Evolutionary conservation across 2,888 invertebrate genomes (phyloP), one percentile per base, ranked within the genome.

Genomic region (Cephalotes varians): DNA sequence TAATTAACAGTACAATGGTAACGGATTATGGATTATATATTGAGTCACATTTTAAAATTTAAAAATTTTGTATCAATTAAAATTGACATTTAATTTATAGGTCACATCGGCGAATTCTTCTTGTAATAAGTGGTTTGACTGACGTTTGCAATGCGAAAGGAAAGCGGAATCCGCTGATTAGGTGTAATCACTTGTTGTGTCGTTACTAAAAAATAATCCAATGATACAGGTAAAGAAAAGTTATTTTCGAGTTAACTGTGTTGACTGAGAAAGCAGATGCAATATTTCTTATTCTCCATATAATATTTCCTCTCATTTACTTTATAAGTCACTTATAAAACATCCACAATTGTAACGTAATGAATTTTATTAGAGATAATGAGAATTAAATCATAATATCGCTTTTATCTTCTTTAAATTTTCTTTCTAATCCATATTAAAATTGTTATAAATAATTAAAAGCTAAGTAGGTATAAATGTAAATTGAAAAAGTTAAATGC

Each of bases 91-190:
- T 25, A 1, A 62, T 21, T 77, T 77, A 25, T 69, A 69, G 77
- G 77, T 77, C 56, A 56, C 44, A 34, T 21, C 15, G 31, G 9
- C 44, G 4, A 69, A 56, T 67, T 67, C 31, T 21, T 31, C 21
- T 54, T 31, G n/a, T 21, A 18, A 10, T 47, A 44, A 56, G 25
- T 77, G 21, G n/a, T 77, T 56, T 56, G 21, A 67, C 44, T 31
- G 44, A 56, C 21, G 67, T 56, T 44, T 21, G 28, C 34, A 34
- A 7, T 40, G 10, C 25, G 69, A 77, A 77, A 77, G 34, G 31
- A 44, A 67, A 47, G 31, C 2, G 67, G 77, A 77, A 77, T 77
- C 18, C 15, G 77, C 77, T 77, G 67, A 77, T 69, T 58, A 44
- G 12, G 77, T 76, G n/a, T 54, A 40, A 76, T 74, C 6, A 51